Percentiles rank a stretch among this genome's conserved stretches.
phyloP scores from a whole-genome alignment of 2,888 invertebrate genomes.

The Tholera decimalis region DNA sequence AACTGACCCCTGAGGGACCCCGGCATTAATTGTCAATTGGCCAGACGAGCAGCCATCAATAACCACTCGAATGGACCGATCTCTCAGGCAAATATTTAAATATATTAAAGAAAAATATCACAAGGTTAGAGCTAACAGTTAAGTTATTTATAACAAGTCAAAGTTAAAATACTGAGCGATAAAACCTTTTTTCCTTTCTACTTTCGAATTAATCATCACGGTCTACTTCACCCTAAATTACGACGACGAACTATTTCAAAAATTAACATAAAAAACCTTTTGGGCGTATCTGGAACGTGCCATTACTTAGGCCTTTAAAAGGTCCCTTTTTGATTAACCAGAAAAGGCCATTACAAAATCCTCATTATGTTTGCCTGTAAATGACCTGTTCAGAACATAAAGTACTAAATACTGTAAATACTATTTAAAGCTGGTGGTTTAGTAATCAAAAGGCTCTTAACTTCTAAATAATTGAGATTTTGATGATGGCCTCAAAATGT shows the following conservation, averaged over 20 bases:
- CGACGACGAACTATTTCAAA: slow-evolving; percentile 44
- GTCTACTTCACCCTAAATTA: slow-evolving; percentile 41
- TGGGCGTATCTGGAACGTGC: slow-evolving; percentile 16
- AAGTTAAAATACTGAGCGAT: not conserved
- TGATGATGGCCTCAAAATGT: no score
- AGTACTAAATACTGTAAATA: not conserved
- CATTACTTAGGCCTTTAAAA: slow-evolving; percentile 24
- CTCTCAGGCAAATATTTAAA: no score
- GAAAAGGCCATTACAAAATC: slow-evolving; percentile 28
- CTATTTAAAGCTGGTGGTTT: not conserved
- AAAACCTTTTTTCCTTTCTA: slow-evolving; percentile 23
- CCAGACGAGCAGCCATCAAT: no score
- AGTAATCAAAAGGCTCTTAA: no score
- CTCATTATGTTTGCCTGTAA: slow-evolving; percentile 26
- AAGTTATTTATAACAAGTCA: slow-evolving; percentile 4
- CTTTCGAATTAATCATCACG: slow-evolving; percentile 38
- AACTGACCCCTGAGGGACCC: no score
- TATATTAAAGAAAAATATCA: no score
- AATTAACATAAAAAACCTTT: slow-evolving; percentile 36
- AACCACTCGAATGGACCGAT: no score
- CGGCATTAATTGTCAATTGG: no score
- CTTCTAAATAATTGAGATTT: not conserved
- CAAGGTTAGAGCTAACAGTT: not conserved
- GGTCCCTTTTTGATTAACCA: slow-evolving; percentile 35
- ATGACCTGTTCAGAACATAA: slow-evolving; percentile 5